Conservation (phyloP, 2,797 vertebrate genomes). For the Sebastolobus alascanus region DNA sequence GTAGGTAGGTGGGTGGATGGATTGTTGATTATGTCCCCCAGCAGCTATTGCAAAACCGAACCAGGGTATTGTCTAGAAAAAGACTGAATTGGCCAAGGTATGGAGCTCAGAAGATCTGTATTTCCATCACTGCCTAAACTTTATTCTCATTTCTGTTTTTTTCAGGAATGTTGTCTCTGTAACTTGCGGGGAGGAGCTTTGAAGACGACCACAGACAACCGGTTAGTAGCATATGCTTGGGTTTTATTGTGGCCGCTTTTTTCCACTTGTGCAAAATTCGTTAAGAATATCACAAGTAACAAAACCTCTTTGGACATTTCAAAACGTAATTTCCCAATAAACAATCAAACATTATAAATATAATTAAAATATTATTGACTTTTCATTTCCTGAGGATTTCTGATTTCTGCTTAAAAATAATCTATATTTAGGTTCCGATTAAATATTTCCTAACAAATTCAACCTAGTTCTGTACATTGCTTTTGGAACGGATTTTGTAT, state of each 20-base stretch:
- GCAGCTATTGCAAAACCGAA: neutral
- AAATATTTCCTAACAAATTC: neutral
- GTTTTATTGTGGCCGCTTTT: neutral
- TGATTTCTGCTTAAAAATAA: neutral
- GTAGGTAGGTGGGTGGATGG: neutral
- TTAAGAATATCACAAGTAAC: neutral
- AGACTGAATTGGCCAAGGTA: neutral
- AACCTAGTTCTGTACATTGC: neutral
- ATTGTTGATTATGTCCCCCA: neutral
- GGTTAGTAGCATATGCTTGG: conserved; percentile 72
- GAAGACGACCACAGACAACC: conserved; percentile 91
- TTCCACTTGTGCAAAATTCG: neutral
- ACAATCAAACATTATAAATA: too few relatives aligned
- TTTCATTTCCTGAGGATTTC: neutral
- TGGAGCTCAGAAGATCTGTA: neutral
- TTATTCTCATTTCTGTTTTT: conserved; percentile 48
- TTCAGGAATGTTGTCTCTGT: conserved; percentile 96
- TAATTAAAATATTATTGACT: neutral
- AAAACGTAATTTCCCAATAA: neutral
- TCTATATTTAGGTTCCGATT: too few relatives aligned
- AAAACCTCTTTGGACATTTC: neutral
- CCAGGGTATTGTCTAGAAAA: neutral
- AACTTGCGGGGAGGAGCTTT: conserved; percentile 95
- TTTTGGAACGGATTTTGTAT: neutral
- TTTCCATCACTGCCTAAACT: neutral